These are phyloP conservation scores for Melanostoma scalare DNA, from an alignment of 2,888 invertebrate genomes.

Conservation along the genomic window DNA sequence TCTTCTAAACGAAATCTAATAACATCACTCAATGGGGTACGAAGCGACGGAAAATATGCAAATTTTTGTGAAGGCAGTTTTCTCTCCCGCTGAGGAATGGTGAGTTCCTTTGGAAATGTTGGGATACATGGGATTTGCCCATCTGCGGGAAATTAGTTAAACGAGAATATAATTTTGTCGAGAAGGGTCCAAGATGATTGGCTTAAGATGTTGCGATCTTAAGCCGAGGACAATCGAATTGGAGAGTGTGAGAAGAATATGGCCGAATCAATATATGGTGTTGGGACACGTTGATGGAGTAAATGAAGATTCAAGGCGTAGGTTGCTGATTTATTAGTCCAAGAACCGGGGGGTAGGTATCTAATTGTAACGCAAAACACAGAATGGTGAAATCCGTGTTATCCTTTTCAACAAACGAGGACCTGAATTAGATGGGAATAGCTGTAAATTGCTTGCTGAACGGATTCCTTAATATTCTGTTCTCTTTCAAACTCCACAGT, in stretches of 20 bases:
- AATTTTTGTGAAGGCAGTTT: slow-evolving; percentile 38
- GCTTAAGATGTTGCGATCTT: slow-evolving; percentile 48
- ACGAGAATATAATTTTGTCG: slow-evolving; percentile 65
- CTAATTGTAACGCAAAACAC: too few species aligned
- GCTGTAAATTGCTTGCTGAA: too few species aligned
- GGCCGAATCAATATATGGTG: background rate
- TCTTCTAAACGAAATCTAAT: slow-evolving; percentile 72
- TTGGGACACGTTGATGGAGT: slow-evolving; percentile 10
- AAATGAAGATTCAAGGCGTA: background rate
- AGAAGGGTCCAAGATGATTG: slow-evolving; percentile 16
- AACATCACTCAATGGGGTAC: slow-evolving; percentile 65
- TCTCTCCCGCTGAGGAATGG: slow-evolving; percentile 37
- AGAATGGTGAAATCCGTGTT: too few species aligned
- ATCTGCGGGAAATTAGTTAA: slow-evolving; percentile 60
- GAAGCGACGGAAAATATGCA: slow-evolving; percentile 63
- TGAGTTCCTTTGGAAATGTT: slow-evolving; percentile 10
- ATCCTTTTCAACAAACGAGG: too few species aligned
- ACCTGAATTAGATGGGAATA: too few species aligned
- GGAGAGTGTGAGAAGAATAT: background rate
- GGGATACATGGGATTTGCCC: slow-evolving; percentile 29
- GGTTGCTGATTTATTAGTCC: too few species aligned
- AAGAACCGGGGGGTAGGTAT: too few species aligned
- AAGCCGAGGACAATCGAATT: slow-evolving; percentile 9
- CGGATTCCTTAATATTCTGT: too few species aligned
- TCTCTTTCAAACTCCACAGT: too few species aligned